Evolutionary conservation across 2,888 invertebrate genomes (phyloP), one percentile per base, ranked within the genome.

Genomic region (Spicauda simplicius): DNA sequence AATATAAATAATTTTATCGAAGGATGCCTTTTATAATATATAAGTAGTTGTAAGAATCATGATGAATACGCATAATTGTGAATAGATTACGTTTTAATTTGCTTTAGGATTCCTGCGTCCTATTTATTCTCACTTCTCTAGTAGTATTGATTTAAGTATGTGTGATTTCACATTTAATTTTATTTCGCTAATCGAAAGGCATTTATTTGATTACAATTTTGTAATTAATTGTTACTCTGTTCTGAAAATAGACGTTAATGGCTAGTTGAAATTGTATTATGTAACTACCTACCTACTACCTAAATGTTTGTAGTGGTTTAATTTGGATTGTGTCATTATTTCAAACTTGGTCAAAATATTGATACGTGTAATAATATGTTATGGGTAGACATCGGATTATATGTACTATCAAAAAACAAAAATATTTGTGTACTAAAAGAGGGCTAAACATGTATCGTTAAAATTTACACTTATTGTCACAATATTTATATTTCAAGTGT

Each of bases 1-100:
- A 84, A 81, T 82, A 82, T 82, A 80, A 82, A 85, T 86, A 83
- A 80, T 87, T 87, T 74, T 79, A 79, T 79, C 85, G 88, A 90
- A 83, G 79, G 91, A 88, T 91, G 91, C 91, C 91, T 91, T 91
- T 90, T 90, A 87, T 87, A 87, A 85, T 80, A 78, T 87, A 84
- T 91, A 91, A 91, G 91, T 92, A 91, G 90, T 76, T 80, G 73
- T 91, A 90, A 90, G 89, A 79, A 84, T 83, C 79, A 80, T 83
- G 83, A 80, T 66, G 66, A 78, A 73, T 74, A 85, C 81, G 85
- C 85, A 86, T 90, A 84, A 86, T 87, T 90, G 83, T 85, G 82
- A 84, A 83, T 84, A 86, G 84, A 80, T 80, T 86, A 85, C 84
- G 69, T 83, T 86, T 87, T 79, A 74, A 82, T 85, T 80, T 79